phyloP scores from a whole-genome alignment of 2,888 invertebrate genomes.

The Plusia festucae region DNA sequence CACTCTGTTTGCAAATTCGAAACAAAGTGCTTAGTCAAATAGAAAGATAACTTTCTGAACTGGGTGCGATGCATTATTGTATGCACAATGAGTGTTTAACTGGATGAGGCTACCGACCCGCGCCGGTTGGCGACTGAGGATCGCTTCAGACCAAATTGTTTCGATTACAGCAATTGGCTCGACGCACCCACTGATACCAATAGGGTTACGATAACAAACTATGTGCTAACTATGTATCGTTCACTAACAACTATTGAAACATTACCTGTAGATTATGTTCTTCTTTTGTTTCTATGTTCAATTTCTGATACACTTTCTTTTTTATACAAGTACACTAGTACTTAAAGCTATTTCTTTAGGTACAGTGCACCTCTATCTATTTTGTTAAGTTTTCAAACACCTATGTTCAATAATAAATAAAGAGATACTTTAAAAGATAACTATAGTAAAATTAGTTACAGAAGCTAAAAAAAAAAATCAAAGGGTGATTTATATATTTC shows the following conservation, averaged over 20 bases:
- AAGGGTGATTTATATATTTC: too few species aligned
- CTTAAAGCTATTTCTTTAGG: too few species aligned
- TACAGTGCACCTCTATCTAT: too few species aligned
- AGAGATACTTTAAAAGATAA: too few species aligned
- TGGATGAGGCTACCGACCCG: slow-evolving; percentile 60
- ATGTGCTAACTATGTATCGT: slow-evolving; percentile 24
- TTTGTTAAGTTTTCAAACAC: too few species aligned
- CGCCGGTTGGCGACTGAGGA: slow-evolving; percentile 54
- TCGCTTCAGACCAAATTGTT: slow-evolving; percentile 70
- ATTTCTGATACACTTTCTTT: neutral
- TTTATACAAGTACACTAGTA: neutral
- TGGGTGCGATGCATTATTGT: slow-evolving; percentile 62
- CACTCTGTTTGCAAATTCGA: slow-evolving; percentile 76
- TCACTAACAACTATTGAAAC: slow-evolving; percentile 3
- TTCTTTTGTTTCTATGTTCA: neutral
- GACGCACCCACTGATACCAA: slow-evolving; percentile 58
- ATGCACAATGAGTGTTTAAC: slow-evolving; percentile 57
- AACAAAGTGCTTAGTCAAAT: slow-evolving; percentile 73
- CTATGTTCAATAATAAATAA: too few species aligned
- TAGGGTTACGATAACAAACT: slow-evolving; percentile 54
- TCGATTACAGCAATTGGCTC: slow-evolving; percentile 78
- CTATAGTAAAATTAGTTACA: too few species aligned
- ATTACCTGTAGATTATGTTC: neutral
- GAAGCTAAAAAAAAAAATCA: too few species aligned
- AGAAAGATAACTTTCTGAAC: slow-evolving; percentile 67